Base-by-base conservation (phyloP, 2,113 vertebrate species). In the Lepus americanus region DNA sequence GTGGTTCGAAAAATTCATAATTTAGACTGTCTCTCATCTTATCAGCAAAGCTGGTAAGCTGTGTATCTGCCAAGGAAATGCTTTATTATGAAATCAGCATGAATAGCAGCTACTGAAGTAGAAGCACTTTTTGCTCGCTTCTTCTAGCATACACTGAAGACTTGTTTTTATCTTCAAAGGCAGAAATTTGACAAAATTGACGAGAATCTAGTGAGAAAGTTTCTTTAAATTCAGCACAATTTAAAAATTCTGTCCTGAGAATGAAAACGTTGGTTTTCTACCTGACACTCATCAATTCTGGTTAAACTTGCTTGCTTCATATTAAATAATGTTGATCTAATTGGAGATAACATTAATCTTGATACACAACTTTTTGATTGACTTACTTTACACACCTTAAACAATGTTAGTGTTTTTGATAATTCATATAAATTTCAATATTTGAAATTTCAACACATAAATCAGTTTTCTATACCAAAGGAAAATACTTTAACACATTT, bases 401-500 rank as follows among this genome's bases (percentile, higher is more conserved):
- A 81, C 14, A 25, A 67, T 51, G 61, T 77, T 31, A 64, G 11
- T 70, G 31, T 81, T 85, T 85, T 51, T 27, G 36, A 25, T 19
- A 92, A 17, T 17, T 93, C 19, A 93, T 69, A 80, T 89, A 22
- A 36, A 2, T 86, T 74, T 92, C 27, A 79, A 19, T 74, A 49
- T 39, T 14, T 87, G 39, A 3, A 83, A 55, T n/a, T 16, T 5
- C 87, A 73, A 69, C 23, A 66, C 22, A 84, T 64, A 86, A 70
- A 55, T 64, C 19, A 19, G 33, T 72, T 80, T 72, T 63, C 66
- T 76, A 53, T 77, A 8, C 84, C 16, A 92, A 89, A 29, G 9
- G 4, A 89, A 94, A 82, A 77, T 51, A 87, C 76, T 77, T 87
- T 87, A 44, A 90, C 17, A 73, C 73, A 55, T 76, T 90, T 70